Evolutionary conservation across 2,113 vertebrate genomes (phyloP).

Genomic region (Nettapus auritus): DNA sequence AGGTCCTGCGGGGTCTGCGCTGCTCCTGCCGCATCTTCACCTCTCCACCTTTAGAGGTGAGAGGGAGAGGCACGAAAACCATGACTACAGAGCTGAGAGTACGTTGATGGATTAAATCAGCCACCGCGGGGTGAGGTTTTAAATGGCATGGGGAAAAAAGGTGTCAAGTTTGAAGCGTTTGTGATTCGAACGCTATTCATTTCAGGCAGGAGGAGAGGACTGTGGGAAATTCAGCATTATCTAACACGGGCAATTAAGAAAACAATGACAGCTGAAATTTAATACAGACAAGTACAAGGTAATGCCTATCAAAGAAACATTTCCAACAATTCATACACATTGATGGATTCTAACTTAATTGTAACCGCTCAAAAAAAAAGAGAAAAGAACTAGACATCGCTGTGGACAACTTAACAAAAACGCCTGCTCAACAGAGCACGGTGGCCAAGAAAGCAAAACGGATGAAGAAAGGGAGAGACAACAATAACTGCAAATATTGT

Average conservation of each 20-base stretch:
- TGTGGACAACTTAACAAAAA: constrained; percentile 67
- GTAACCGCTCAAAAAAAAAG: constrained; percentile 43
- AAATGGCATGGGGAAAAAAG: constrained; percentile 62
- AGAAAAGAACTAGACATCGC: constrained; percentile 31
- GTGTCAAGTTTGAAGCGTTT: constrained; percentile 70
- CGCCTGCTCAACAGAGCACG: neutral
- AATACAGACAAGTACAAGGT: constrained; percentile 70
- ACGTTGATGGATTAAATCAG: constrained; percentile 59
- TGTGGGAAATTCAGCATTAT: constrained; percentile 68
- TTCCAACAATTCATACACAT: constrained; percentile 63
- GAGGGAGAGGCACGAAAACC: neutral
- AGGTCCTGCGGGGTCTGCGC: neutral
- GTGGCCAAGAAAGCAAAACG: constrained; percentile 23
- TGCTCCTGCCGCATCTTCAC: neutral
- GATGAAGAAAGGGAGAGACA: constrained; percentile 11
- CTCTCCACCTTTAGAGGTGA: neutral
- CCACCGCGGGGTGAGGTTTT: constrained; percentile 38
- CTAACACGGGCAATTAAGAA: constrained; percentile 74
- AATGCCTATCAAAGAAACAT: constrained; percentile 67
- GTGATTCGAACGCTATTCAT: constrained; percentile 70
- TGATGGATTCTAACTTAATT: constrained; percentile 69
- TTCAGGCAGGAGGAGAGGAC: constrained; percentile 60
- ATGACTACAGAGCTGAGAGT: neutral
- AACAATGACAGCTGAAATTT: constrained; percentile 77
- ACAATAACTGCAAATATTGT: constrained; percentile 21